A percentile compares a stretch with the other conserved stretches of the same genome.
phyloP scores from a whole-genome alignment of 2,113 vertebrate genomes.

The Coregonus clupeaformis region DNA sequence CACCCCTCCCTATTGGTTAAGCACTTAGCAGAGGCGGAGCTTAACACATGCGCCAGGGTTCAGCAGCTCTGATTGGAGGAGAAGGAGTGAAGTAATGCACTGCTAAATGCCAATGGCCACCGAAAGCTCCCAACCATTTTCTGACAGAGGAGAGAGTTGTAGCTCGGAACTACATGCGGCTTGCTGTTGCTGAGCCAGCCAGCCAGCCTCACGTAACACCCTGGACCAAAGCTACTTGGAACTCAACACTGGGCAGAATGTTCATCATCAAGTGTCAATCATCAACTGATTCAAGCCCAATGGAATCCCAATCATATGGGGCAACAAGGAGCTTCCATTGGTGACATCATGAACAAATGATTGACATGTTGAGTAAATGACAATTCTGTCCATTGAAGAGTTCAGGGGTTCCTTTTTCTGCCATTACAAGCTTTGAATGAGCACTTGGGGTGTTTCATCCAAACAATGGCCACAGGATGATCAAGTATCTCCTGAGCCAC shows the following conservation, averaged over 20 bases:
- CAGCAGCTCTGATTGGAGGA: conserved; percentile 64
- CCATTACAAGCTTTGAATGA: background rate
- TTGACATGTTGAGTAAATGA: conserved; percentile 29
- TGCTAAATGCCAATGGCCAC: conserved; percentile 3
- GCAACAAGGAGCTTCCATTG: conserved; percentile 50
- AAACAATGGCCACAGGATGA: background rate
- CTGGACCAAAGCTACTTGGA: background rate
- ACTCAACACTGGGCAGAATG: conserved; percentile 1
- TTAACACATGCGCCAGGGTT: conserved; percentile 65
- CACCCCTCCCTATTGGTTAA: conserved; percentile 42
- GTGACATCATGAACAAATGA: conserved; percentile 47
- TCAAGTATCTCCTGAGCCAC: background rate
- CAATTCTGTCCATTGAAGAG: background rate
- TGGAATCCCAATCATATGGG: conserved; percentile 47
- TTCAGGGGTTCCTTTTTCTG: conserved; percentile 13
- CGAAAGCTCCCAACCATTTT: conserved; percentile 4
- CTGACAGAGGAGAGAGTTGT: background rate
- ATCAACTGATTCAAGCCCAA: conserved; percentile 41
- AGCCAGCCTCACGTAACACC: too few relatives aligned
- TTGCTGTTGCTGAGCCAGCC: too few relatives aligned
- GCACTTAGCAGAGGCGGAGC: conserved; percentile 53
- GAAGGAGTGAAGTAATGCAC: background rate
- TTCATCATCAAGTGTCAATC: conserved; percentile 29
- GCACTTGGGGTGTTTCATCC: conserved; percentile 23
- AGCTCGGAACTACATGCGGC: background rate